Evolutionary conservation across 2,113 vertebrate species (phyloP), one percentile per base, ranked within the genome.

Genomic region (Phrynosoma platyrhinos): DNA sequence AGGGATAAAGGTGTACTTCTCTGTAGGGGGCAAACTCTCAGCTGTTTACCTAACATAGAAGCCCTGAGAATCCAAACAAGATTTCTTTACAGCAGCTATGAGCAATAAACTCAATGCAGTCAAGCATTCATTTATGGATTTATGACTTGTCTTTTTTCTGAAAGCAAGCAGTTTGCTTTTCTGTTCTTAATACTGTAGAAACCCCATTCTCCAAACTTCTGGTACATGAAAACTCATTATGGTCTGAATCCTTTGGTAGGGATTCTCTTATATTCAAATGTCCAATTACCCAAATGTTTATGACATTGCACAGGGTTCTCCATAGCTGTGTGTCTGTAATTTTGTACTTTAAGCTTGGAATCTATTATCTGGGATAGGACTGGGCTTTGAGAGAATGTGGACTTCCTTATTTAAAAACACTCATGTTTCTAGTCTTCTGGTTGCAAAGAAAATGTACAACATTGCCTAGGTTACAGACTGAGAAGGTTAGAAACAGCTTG

Each of bases 1-100:
- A 83, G 90, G 91, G 88, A 94, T 94, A 92, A 93, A 93, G 79
- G 86, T 83, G 79, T 66, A 32, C 87, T 91, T 62, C 69, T 75
- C 66, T 79, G 83, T 92, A 92, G 93, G 87, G 91, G 86, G 89
- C 92, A 92, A 92, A 93, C 32, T 66, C 62, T 32, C 74, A 87
- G 64, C 58, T 66, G 84, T 76, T 77, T 85, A 77, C 55, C 64
- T 80, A 88, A n/a, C 85, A 88, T 42, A 79, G 1, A 12, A 91
- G 76, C 85, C 81, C 87, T 75, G 47, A 93, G 82, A 93, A 87
- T 76, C 88, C 82, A 80, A 89, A 82, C 78, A 90, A 92, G 71
- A 89, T 89, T 84, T 77, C 82, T 89, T 90, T 91, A 79, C 86
- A 92, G 77, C 58, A 83, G 82, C 84, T 90, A 36, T 62, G 7